Percentiles rank a stretch among this genome's conserved stretches.
Conservation (phyloP, 2,113 vertebrate genomes). For the Picathartes gymnocephalus region DNA sequence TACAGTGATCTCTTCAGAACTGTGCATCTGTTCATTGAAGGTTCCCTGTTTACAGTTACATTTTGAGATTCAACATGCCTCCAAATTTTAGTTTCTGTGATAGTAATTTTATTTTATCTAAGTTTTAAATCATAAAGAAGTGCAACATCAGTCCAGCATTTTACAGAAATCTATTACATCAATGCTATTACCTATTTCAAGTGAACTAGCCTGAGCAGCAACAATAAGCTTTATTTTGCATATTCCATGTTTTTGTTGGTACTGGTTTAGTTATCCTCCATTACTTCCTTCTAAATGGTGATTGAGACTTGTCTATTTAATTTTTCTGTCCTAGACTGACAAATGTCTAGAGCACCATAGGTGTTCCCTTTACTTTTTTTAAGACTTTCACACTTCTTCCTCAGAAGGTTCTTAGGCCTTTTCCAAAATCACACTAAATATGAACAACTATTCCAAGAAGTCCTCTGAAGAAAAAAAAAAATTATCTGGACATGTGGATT, state of each 20-base stretch:
- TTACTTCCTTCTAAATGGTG: background rate
- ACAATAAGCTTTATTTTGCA: background rate
- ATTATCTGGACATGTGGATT: rapidly evolving
- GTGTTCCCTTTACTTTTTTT: background rate
- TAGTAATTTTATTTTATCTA: background rate
- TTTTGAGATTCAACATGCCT: background rate
- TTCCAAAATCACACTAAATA: background rate
- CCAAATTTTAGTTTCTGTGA: background rate
- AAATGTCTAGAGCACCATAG: background rate
- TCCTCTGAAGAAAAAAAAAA: background rate
- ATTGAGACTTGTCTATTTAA: background rate
- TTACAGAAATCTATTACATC: background rate
- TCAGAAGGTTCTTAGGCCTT: background rate
- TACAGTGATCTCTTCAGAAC: background rate
- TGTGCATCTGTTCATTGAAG: background rate
- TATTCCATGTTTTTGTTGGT: background rate
- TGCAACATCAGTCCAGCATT: background rate
- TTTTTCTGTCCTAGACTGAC: background rate
- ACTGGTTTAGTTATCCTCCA: background rate
- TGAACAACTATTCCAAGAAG: background rate
- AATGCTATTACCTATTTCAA: background rate
- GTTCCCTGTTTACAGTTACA: background rate
- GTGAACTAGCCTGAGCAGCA: background rate
- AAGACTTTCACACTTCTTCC: background rate
- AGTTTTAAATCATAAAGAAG: background rate